These are phyloP conservation scores for Tautogolabrus adspersus DNA, from an alignment of 2,113 vertebrate species.

Conservation along the genomic window DNA sequence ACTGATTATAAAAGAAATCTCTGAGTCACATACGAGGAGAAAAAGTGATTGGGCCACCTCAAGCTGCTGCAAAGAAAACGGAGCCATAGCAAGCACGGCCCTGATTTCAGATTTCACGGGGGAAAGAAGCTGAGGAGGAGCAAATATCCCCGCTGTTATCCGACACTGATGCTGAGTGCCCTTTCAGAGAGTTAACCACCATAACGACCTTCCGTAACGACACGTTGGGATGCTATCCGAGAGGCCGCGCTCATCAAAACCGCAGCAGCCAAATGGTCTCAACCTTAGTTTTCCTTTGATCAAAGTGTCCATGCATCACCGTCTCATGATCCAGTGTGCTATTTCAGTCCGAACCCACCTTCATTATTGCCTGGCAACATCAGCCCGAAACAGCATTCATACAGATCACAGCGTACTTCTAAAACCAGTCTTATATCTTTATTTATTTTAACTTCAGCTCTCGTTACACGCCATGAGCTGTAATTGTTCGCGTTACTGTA, in stretches of 20 bases:
- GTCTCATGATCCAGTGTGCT: slow-evolving; percentile 47
- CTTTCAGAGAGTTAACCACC: slow-evolving; percentile 71
- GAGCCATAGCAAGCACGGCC: background rate
- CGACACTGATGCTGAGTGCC: slow-evolving; percentile 69
- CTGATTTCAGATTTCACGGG: slow-evolving; percentile 51
- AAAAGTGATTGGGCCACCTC: slow-evolving; percentile 5
- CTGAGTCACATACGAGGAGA: background rate
- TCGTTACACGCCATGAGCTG: slow-evolving; percentile 21
- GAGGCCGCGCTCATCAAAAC: slow-evolving; percentile 68
- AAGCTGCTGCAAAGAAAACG: background rate
- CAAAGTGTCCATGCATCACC: slow-evolving; percentile 60
- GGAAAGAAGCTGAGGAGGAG: slow-evolving; percentile 19
- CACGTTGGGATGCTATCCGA: slow-evolving; percentile 66
- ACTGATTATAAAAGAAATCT: slow-evolving; percentile 11
- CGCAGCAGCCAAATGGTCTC: slow-evolving; percentile 71
- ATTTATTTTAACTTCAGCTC: slow-evolving; percentile 23
- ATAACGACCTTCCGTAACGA: slow-evolving; percentile 73
- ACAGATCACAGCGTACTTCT: slow-evolving; percentile 16
- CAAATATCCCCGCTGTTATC: slow-evolving; percentile 56
- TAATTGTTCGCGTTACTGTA: slow-evolving; percentile 39
- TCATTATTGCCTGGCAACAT: slow-evolving; percentile 20
- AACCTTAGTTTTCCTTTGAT: slow-evolving; percentile 72
- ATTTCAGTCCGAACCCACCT: slow-evolving; percentile 54
- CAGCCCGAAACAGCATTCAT: slow-evolving; percentile 3
- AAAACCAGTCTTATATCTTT: background rate